phyloP scores from a whole-genome alignment of 2,888 invertebrate genomes.

The Urechis unicinctus region DNA sequence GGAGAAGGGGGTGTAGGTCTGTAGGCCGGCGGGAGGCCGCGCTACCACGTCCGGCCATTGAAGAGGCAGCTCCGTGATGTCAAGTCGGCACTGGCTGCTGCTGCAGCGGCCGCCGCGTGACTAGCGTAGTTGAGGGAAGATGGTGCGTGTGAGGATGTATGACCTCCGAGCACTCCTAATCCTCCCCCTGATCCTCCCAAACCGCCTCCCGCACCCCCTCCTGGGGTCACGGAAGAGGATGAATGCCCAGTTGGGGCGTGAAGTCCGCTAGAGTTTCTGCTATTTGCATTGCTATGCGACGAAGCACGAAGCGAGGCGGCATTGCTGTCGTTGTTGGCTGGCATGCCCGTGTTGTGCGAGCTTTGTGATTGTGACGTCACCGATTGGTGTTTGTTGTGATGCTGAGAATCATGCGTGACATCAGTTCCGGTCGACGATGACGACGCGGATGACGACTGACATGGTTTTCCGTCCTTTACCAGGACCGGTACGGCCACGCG shows the following conservation, averaged over 20 bases:
- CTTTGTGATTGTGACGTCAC: neutral
- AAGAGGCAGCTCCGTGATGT: constrained; percentile 13
- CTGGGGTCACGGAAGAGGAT: no score
- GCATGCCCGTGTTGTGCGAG: no score
- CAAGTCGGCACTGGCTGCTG: constrained; percentile 1
- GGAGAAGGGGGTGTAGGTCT: no score
- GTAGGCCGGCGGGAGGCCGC: no score
- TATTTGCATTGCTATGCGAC: neutral
- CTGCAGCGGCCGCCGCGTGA: neutral
- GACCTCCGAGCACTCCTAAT: neutral
- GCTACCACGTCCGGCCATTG: constrained; percentile 14
- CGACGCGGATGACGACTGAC: constrained; percentile 17
- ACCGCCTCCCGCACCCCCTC: neutral
- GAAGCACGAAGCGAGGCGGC: no score
- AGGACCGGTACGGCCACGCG: constrained; percentile 51
- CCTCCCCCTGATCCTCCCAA: neutral
- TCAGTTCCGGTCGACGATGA: no score
- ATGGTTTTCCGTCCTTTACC: constrained; percentile 55
- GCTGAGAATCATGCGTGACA: neutral
- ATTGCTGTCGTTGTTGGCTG: no score
- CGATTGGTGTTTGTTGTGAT: neutral
- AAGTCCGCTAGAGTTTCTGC: neutral
- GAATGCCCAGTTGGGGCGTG: no score
- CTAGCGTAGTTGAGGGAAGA: neutral
- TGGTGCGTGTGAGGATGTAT: neutral